Percentiles rank a stretch among this genome's conserved stretches.
These are phyloP conservation scores for Salmo trutta DNA, from an alignment of 2,797 vertebrate genomes.

Conservation along the genomic window DNA sequence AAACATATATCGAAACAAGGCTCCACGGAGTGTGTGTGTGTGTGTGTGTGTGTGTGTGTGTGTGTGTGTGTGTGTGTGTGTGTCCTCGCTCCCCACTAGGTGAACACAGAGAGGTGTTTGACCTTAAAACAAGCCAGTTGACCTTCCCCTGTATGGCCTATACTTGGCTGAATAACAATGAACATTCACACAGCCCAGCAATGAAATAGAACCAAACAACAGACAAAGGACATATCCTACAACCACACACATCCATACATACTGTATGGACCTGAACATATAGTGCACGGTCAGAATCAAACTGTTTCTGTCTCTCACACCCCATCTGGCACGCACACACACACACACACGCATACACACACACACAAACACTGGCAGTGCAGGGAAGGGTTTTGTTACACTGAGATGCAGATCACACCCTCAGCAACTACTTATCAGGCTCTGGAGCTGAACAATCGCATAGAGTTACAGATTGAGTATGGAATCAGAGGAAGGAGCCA, in stretches of 20 bases:
- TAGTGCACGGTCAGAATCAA: neutral
- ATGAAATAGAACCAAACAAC: neutral
- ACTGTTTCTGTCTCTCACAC: neutral
- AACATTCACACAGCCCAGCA: neutral
- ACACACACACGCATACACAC: neutral
- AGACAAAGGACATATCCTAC: neutral
- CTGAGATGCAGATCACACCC: conserved; percentile 48
- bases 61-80: neutral
- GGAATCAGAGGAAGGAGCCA: neutral
- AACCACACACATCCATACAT: neutral
- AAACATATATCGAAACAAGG: conserved; percentile 1
- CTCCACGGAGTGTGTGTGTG: too few relatives aligned
- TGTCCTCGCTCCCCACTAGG: neutral
- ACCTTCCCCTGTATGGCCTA: neutral
- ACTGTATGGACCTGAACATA: neutral
- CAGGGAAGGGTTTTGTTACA: conserved; percentile 41
- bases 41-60: neutral
- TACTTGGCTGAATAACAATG: neutral
- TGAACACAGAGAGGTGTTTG: neutral
- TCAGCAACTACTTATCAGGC: conserved; percentile 56
- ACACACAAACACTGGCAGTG: conserved; percentile 14
- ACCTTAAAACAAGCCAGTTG: neutral
- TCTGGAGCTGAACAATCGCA: conserved; percentile 36
- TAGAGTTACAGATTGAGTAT: conserved; percentile 26
- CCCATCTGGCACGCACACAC: neutral